Evolutionary conservation across 2,113 vertebrate species (phyloP), one percentile per base, ranked within the genome.

Genomic region (Scomber japonicus): DNA sequence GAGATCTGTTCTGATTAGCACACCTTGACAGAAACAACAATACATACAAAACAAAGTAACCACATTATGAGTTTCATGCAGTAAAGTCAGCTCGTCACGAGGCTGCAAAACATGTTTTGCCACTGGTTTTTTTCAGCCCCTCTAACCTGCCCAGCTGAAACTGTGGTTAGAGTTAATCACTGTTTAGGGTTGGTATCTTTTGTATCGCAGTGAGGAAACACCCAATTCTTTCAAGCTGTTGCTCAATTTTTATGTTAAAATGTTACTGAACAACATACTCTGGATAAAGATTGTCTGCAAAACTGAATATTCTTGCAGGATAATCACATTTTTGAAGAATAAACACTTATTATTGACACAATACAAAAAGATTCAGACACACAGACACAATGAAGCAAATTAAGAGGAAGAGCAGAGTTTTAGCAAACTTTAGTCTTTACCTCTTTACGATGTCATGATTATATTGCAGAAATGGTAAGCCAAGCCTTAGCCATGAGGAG

Each of bases 381-480:
- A 57, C 10, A 46, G 12, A 27, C 24, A 27, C 0, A 74, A 5
- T 56, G 44, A 30, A 60, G 16, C 11, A 15, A 15, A 70, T 0
- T 27, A 35, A 45, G 17, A 45, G 21, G 6, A 51, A 21, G 7
- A 62, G 24, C 5, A 68, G 24, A 68, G 16, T 27, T 54, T 50
- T 19, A 57, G 21, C 11, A 64, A 69, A 60, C n/a, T n/a, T n/a
- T n/a, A n/a, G 60, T 75, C 30, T 68, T 95, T 95, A 95, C 94
- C 95, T 95, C 78, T 94, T 93, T 17, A 85, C 5, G 78, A 19
- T 82, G 75, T 92, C 86, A 53, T 71, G 61, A 14, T 93, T 89
- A 82, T 78, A 94, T 15, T 95, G 93, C n/a, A 92, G 88, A 78
- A 92, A 93, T 4, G 94, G 92, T n/a, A 93, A 78, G 14, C 95